phyloP scores from a whole-genome alignment of 2,888 invertebrate genomes.

The Stenchaetothrips biformis region DNA sequence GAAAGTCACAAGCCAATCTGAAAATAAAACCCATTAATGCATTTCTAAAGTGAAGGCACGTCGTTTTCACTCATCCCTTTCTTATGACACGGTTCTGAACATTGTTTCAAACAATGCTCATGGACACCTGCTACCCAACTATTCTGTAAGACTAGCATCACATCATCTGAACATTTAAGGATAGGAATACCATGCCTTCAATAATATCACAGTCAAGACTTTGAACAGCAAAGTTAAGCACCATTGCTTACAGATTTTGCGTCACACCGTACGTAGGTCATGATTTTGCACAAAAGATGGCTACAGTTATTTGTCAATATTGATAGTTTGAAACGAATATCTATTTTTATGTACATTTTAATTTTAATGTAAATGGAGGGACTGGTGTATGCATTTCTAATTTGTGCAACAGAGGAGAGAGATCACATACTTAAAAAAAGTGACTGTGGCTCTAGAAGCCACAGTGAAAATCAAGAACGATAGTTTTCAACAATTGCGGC shows the following conservation, averaged over 20 bases:
- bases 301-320: neutral
- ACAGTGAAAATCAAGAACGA: no score
- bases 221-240: conserved; percentile 12
- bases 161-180: neutral
- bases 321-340: neutral
- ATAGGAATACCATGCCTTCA: neutral
- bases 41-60: neutral
- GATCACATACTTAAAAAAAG: neutral
- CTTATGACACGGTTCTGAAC: neutral
- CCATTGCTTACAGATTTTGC: neutral
- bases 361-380: neutral
- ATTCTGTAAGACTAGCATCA: neutral
- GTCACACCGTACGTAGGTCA: neutral
- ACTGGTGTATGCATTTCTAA: conserved; percentile 15
- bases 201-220: conserved; percentile 21
- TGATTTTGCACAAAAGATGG: neutral
- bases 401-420: neutral
- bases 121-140: neutral
- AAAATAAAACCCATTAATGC: neutral
- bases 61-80: neutral
- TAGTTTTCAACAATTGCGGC: no score
- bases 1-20: neutral
- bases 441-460: no score
- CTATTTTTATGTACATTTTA: neutral
- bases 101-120: neutral